Base-by-base conservation (phyloP, 2,888 invertebrate genomes). In the Margaritifera margaritifera region DNA sequence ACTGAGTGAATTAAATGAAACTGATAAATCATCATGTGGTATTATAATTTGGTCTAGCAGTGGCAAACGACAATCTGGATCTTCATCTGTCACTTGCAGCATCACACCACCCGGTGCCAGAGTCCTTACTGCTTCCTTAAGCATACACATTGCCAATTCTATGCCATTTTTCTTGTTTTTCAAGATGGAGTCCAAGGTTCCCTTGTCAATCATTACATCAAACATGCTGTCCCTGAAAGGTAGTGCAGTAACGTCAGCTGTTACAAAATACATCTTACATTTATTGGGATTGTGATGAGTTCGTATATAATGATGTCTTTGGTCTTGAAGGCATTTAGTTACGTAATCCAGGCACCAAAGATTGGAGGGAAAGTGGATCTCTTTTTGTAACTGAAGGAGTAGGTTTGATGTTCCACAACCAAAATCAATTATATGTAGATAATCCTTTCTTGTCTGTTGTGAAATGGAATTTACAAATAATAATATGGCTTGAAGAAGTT, bases 41-140 rank as follows among this genome's bases (percentile, higher is more conserved):
- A 42, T 42, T 42, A 42, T 42, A 42, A 42, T 42, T 42, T 42
- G 11, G 42, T 68, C 59, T 20, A 68, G 27, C 24, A 68, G 60
- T 20, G 19, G 50, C 59, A 66, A n/a, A 24, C 72, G 54, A n/a
- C 68, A 20, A 59, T 75, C 75, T 22, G 75, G 75, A 52, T 75
- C 75, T 53, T 75, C 75, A 19, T 75, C 75, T 19, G 75, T 75
- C 31, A 75, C 66, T 55, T 75, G 75, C 42, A 72, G n/a, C 25
- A 73, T 54, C 6, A 51, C 53, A 50, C 75, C 75, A 20, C 27
- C 52, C 1, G 69, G 58, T 52, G 20, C 42, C 53, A 72, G 24
- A 24, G 60, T 31, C 25, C 72, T 54, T 6, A 59, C 24, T 27
- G 58, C 27, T 51, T 75, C 75, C 22, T 25, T 56, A n/a, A 75